A percentile compares a stretch with the other conserved stretches of the same genome.
phyloP scores from a whole-genome alignment of 2,888 invertebrate genomes.

The Sturmia bella region DNA sequence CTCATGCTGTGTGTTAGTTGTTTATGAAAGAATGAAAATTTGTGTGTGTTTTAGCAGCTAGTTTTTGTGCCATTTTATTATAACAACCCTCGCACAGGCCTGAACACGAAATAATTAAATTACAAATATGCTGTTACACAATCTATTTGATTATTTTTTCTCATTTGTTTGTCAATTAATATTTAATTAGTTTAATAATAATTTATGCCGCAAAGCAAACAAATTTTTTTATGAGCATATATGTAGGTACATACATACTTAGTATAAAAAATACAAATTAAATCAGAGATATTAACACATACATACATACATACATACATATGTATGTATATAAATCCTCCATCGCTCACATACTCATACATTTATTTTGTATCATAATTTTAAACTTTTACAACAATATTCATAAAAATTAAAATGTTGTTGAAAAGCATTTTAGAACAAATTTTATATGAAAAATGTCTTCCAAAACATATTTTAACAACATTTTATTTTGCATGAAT shows the following conservation, averaged over 20 bases:
- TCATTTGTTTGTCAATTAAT: conserved; percentile 53
- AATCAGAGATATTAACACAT: background rate
- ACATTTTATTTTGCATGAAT: no score
- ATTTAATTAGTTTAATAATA: conserved; percentile 52
- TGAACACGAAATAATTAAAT: conserved; percentile 32
- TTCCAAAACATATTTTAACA: no score
- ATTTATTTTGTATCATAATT: background rate
- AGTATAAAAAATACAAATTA: background rate
- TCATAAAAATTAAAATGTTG: no score
- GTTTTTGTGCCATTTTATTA: background rate
- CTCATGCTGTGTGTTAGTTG: no score
- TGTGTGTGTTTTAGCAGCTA: background rate
- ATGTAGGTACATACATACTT: background rate
- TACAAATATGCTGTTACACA: conserved; percentile 51
- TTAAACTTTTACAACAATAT: no score
- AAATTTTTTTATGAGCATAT: background rate
- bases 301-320: background rate
- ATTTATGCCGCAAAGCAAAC: conserved; percentile 41
- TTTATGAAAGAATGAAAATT: no score
- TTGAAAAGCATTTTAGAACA: no score
- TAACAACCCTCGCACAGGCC: background rate
- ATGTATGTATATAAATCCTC: background rate
- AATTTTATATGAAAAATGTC: no score
- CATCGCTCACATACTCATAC: background rate
- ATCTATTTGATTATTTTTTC: conserved; percentile 6